Evolutionary conservation across 2,797 vertebrate genomes (phyloP).

Genomic region (Girardinus metallicus): DNA sequence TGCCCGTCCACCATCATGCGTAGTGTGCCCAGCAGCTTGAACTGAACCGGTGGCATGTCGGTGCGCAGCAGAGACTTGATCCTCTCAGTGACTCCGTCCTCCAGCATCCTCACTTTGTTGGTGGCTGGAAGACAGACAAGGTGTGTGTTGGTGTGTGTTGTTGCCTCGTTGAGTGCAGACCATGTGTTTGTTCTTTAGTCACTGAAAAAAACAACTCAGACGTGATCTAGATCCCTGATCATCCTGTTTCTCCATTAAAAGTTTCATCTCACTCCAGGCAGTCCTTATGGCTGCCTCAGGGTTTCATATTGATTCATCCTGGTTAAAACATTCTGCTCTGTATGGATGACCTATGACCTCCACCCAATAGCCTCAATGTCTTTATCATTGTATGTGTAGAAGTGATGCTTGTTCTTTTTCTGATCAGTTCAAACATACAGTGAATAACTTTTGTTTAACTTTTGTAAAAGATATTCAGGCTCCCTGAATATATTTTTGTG

Average conservation of each 20-base stretch:
- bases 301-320: background rate
- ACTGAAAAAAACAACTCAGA: background rate
- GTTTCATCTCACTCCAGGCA: background rate
- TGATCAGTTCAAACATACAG: background rate
- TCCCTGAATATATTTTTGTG: background rate
- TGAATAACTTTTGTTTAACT: background rate
- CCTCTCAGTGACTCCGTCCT: slow-evolving; percentile 83
- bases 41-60: slow-evolving; percentile 89
- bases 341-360: background rate
- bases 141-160: background rate
- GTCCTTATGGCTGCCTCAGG: background rate
- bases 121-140: slow-evolving; percentile 68
- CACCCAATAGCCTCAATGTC: too few relatives aligned
- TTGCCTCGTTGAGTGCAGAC: background rate
- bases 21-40: slow-evolving; percentile 87
- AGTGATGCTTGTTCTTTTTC: background rate
- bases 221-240: background rate
- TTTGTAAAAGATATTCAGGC: background rate
- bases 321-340: background rate
- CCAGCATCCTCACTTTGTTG: slow-evolving; percentile 88
- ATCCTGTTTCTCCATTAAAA: background rate
- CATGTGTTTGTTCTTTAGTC: background rate
- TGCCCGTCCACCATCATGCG: slow-evolving; percentile 91
- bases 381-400: background rate
- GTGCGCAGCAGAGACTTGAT: slow-evolving; percentile 86